A percentile compares a stretch with the other conserved stretches of the same genome.
phyloP scores from a whole-genome alignment of 2,888 invertebrate genomes.

The Teleiodes luculella region DNA sequence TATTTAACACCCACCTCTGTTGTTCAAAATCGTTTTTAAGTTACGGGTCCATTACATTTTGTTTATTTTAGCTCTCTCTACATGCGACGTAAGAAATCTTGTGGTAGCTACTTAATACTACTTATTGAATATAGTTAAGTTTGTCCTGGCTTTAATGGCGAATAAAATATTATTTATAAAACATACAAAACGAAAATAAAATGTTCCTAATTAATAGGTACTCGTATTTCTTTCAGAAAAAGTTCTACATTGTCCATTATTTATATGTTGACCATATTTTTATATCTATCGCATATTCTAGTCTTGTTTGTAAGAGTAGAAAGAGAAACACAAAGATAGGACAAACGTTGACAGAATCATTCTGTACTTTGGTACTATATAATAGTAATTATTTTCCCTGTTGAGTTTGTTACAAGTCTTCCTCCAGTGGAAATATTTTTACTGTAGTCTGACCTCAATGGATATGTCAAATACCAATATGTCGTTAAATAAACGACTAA shows the following conservation, averaged over 20 bases:
- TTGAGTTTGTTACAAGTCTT: background rate
- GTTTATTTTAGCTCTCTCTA: background rate
- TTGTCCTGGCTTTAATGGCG: background rate
- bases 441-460: background rate
- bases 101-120: background rate
- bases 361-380: background rate
- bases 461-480: too few relatives aligned
- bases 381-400: background rate
- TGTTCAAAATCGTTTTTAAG: conserved; percentile 10
- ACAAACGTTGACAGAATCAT: too few relatives aligned
- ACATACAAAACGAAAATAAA: too few relatives aligned
- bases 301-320: too few relatives aligned
- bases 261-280: too few relatives aligned
- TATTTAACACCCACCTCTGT: background rate
- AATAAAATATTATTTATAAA: too few relatives aligned
- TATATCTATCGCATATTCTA: too few relatives aligned
- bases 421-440: background rate
- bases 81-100: background rate
- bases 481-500: too few relatives aligned
- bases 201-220: too few relatives aligned
- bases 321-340: too few relatives aligned
- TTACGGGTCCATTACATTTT: background rate
- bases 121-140: background rate
- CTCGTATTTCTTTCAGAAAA: too few relatives aligned
- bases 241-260: too few relatives aligned